These are phyloP conservation scores for Lasiommata megera DNA, from an alignment of 2,888 invertebrate genomes.

Conservation along the genomic window DNA sequence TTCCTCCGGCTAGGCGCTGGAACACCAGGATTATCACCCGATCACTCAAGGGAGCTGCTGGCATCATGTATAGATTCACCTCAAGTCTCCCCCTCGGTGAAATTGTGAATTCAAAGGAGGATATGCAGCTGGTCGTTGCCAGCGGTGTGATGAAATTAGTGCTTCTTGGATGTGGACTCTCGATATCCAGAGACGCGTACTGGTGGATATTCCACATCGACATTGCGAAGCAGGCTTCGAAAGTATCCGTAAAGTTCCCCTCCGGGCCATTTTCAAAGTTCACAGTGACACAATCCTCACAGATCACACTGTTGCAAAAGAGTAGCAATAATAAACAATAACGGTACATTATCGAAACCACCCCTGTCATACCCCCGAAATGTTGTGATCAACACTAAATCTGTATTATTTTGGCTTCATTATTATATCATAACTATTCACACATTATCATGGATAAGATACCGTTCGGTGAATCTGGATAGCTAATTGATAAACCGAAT, in stretches of 20 bases:
- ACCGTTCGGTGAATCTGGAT: conserved; percentile 31
- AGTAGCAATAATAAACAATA: conserved; percentile 21
- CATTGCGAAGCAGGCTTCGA: conserved; percentile 38
- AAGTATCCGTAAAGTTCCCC: conserved; percentile 34
- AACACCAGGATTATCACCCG: conserved; percentile 37
- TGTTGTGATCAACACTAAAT: conserved; percentile 26
- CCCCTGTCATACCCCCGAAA: conserved; percentile 7
- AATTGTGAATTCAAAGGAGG: conserved; percentile 45
- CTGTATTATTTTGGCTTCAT: conserved; percentile 30
- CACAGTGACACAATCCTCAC: conserved; percentile 43
- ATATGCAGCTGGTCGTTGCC: conserved; percentile 42
- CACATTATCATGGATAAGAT: conserved; percentile 40
- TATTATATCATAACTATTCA: conserved; percentile 36
- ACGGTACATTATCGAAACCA: conserved; percentile 12
- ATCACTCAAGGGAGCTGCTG: conserved; percentile 32
- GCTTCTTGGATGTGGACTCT: conserved; percentile 38
- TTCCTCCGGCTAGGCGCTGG: conserved; percentile 27
- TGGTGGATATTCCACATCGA: conserved; percentile 43
- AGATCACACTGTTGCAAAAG: conserved; percentile 19
- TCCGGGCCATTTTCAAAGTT: conserved; percentile 45
- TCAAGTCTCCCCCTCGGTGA: conserved; percentile 42
- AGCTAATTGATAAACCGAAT: conserved; percentile 22
- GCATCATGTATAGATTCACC: conserved; percentile 44
- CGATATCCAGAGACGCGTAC: conserved; percentile 39
- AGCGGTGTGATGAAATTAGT: conserved; percentile 43